A percentile compares a stretch with the other conserved stretches of the same genome.
These are phyloP conservation scores for Actinopyga echinites DNA, from an alignment of 53 echinoderm and acorn worm genomes.

Conservation along the genomic window DNA sequence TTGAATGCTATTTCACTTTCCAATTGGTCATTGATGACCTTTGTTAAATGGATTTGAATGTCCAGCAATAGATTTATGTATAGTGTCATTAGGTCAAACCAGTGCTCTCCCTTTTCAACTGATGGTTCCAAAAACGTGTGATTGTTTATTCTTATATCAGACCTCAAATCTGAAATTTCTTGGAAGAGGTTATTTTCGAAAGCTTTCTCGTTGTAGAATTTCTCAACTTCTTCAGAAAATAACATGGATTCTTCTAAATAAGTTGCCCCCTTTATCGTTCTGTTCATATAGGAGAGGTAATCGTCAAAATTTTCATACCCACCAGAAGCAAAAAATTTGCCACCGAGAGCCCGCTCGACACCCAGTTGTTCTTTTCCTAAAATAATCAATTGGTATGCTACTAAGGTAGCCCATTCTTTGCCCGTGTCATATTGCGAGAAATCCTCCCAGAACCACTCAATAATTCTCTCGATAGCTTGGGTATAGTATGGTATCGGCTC, in stretches of 20 bases:
- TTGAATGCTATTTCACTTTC: not conserved
- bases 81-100: constrained; percentile 67
- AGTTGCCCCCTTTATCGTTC: not conserved
- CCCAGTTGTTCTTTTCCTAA: constrained; percentile 96
- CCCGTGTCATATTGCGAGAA: constrained; percentile 83
- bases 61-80: constrained; percentile 63
- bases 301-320: constrained; percentile 51
- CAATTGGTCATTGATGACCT: constrained; percentile 21
- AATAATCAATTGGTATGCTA: constrained; percentile 86
- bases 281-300: constrained; percentile 33
- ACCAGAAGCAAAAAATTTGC: constrained; percentile 85
- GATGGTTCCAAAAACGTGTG: not conserved
- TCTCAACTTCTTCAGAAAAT: constrained; percentile 22
- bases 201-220: not conserved
- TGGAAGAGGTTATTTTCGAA: constrained; percentile 2
- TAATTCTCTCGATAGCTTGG: constrained; percentile 77
- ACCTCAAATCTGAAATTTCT: not conserved
- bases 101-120: constrained; percentile 11
- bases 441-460: constrained; percentile 87
- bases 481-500: constrained; percentile 73
- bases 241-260: not conserved
- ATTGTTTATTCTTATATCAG: constrained; percentile 22
- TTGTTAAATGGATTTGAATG: constrained; percentile 57
- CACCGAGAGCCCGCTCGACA: constrained; percentile 88
- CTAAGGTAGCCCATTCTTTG: constrained; percentile 83